Percentiles rank a stretch among this genome's conserved stretches.
Evolutionary conservation across 1,140 invertebrate species (phyloP).

Genomic region (Brachionus angularis): DNA sequence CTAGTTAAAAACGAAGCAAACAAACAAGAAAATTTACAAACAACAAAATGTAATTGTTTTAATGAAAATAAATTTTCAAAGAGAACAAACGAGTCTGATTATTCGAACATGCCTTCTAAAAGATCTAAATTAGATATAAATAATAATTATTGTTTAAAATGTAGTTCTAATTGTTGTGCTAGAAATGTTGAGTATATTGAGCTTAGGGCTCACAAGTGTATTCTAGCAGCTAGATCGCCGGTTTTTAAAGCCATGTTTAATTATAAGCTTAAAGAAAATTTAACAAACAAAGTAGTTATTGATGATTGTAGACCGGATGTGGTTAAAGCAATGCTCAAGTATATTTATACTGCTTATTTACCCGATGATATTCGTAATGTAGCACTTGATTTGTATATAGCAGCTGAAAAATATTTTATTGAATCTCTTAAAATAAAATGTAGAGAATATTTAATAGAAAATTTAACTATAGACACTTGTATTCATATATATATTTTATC

Average conservation of each 20-base stretch:
- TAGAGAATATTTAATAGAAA: constrained; percentile 26
- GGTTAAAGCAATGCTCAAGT: constrained; percentile 27
- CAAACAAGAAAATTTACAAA: not conserved
- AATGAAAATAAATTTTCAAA: too few species aligned
- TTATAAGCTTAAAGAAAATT: constrained; percentile 46
- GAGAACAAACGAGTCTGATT: too few species aligned
- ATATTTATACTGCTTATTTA: constrained; percentile 42
- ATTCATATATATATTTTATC: constrained; percentile 32
- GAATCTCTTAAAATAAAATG: constrained; percentile 43
- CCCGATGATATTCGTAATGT: constrained; percentile 2
- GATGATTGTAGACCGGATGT: constrained; percentile 43
- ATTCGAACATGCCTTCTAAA: too few species aligned
- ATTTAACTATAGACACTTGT: not conserved
- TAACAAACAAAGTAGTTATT: constrained; percentile 43
- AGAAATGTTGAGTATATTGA: constrained; percentile 15
- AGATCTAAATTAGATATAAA: not conserved
- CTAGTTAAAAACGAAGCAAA: not conserved
- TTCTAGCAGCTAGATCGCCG: constrained; percentile 52
- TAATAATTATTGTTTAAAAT: not conserved
- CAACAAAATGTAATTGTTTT: too few species aligned
- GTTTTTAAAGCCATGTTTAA: constrained; percentile 55
- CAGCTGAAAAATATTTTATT: constrained; percentile 42
- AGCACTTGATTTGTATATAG: constrained; percentile 41
- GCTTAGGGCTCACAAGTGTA: constrained; percentile 51
- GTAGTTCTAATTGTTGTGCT: too few species aligned